Conservation (phyloP, 2,888 invertebrate species). For the Linhomoeus sp. region DNA sequence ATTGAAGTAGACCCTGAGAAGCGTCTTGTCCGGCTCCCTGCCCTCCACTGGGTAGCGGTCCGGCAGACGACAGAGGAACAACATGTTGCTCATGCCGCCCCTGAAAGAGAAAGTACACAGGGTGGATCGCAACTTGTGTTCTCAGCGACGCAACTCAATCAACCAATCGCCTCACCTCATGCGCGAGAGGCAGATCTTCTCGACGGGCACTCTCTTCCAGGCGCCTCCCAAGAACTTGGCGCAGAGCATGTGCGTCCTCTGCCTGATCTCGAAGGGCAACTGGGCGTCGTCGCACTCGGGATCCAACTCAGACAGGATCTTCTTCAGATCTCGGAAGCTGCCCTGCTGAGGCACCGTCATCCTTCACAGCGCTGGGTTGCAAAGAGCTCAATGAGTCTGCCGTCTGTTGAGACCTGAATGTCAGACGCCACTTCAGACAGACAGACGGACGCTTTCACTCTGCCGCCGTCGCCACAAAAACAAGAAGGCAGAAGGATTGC, state of each 20-base stretch:
- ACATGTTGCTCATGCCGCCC: slow-evolving; percentile 84
- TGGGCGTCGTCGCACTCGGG: not conserved
- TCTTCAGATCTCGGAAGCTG: slow-evolving; percentile 7
- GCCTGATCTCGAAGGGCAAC: slow-evolving; percentile 3
- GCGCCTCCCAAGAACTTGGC: slow-evolving; percentile 22
- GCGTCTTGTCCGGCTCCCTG: slow-evolving; percentile 44
- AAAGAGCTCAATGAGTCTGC: too few relatives aligned
- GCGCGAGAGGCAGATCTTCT: slow-evolving; percentile 18
- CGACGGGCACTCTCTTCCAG: slow-evolving; percentile 22
- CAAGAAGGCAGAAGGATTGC: too few relatives aligned
- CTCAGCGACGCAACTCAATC: too few relatives aligned
- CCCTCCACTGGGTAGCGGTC: slow-evolving; percentile 36
- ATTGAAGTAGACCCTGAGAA: slow-evolving; percentile 81
- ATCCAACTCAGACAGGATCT: slow-evolving; percentile 2
- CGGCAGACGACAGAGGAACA: slow-evolving; percentile 76
- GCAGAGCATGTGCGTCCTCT: slow-evolving; percentile 5
- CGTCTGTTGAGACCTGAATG: too few relatives aligned
- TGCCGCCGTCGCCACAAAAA: too few relatives aligned
- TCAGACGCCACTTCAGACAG: too few relatives aligned
- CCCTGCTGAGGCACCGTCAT: not conserved
- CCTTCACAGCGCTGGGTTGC: too few relatives aligned
- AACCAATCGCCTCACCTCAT: slow-evolving; percentile 26
- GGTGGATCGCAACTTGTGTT: too few relatives aligned
- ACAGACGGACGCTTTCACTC: too few relatives aligned
- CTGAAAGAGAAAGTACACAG: slow-evolving; percentile 39